Conservation (phyloP, 2,113 vertebrate genomes). For the Vulpes vulpes region DNA sequence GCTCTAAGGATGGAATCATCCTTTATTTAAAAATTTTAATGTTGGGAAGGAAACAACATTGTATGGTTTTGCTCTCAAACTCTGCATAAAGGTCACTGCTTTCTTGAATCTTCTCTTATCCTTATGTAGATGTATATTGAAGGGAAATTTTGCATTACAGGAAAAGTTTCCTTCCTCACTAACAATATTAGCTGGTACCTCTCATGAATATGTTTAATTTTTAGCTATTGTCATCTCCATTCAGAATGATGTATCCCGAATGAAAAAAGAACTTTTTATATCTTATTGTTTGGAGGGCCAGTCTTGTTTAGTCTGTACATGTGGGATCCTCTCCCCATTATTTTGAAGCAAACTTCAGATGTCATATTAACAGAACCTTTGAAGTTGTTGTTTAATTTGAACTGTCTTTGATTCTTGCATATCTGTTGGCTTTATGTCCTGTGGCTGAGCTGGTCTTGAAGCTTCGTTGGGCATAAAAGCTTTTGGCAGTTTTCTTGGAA, state of each 20-base stretch:
- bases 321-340: neutral
- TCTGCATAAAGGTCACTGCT: neutral
- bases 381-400: neutral
- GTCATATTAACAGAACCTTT: neutral
- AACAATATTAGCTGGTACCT: neutral
- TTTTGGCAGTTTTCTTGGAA: neutral
- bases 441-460: neutral
- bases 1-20: neutral
- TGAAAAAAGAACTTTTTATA: neutral
- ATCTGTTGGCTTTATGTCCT: neutral
- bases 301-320: neutral
- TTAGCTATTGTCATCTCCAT: neutral
- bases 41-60: neutral
- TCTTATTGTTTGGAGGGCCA: neutral
- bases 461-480: neutral
- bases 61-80: neutral
- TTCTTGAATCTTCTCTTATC: neutral
- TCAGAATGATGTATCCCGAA: neutral
- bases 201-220: neutral
- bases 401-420: neutral
- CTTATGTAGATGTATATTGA: neutral
- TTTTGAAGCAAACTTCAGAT: neutral
- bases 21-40: neutral
- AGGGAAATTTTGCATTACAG: neutral
- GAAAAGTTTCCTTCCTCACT: neutral